Evolutionary conservation across 2,888 invertebrate species (phyloP).

Genomic region (Camponotus fellah): DNA sequence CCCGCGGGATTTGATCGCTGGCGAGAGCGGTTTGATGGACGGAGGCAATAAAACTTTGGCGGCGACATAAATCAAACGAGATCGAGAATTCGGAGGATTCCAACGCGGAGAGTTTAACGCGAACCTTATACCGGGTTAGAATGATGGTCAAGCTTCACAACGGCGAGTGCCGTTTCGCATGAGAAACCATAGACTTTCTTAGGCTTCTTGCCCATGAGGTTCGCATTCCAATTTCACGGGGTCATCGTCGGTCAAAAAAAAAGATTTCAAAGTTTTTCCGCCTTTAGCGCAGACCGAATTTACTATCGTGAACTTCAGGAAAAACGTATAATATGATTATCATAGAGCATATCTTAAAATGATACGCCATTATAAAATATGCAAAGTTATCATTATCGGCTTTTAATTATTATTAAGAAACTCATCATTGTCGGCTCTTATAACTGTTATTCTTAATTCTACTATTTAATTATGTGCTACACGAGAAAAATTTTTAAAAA

Average conservation of each 20-base stretch:
- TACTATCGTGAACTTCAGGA: not conserved
- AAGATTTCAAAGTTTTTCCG: constrained; percentile 23
- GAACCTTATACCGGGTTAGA: constrained; percentile 40
- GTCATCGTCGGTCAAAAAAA: constrained; percentile 36
- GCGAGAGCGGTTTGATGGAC: constrained; percentile 72
- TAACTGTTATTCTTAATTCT: not conserved
- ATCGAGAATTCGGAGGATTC: constrained; percentile 65
- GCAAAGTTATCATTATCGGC: constrained; percentile 17
- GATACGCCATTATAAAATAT: constrained; percentile 7
- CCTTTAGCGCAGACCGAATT: not conserved
- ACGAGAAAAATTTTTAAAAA: not conserved
- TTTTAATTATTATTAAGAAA: constrained; percentile 20
- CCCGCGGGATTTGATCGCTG: constrained; percentile 59
- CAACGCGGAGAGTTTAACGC: constrained; percentile 53
- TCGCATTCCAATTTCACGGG: constrained; percentile 60
- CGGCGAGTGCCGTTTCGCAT: constrained; percentile 15
- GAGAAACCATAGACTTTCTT: constrained; percentile 59
- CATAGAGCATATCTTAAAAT: not conserved
- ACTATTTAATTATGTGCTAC: not conserved
- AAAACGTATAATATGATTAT: constrained; percentile 41
- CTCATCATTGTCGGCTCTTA: not conserved
- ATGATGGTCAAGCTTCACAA: constrained; percentile 34
- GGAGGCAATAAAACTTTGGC: constrained; percentile 80
- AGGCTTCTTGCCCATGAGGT: constrained; percentile 59
- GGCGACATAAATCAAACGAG: constrained; percentile 78